These are phyloP conservation scores for Pelosia muscerda DNA, from an alignment of 2,888 invertebrate species.

Conservation along the genomic window DNA sequence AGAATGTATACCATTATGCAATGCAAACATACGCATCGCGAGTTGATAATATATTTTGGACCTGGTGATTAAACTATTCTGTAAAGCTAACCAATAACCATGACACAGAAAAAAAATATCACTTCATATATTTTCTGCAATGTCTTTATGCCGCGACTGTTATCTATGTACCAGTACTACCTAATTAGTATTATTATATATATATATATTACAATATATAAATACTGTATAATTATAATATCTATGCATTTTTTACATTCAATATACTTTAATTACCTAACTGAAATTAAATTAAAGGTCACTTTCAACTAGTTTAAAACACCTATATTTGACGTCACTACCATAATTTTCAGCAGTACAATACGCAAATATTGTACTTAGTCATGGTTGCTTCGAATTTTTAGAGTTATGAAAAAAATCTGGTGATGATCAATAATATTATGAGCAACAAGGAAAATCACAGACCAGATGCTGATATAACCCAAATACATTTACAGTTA, in stretches of 20 bases:
- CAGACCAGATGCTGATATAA: neutral
- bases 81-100: conserved; percentile 23
- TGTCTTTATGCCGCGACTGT: no score
- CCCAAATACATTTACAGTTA: no score
- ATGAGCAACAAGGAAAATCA: neutral
- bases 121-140: neutral
- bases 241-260: neutral
- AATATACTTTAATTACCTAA: neutral
- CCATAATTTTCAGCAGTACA: no score
- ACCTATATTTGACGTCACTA: no score
- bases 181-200: neutral
- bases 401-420: no score
- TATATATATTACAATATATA: neutral
- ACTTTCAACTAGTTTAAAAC: no score
- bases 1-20: neutral
- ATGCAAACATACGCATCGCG: no score
- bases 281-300: no score
- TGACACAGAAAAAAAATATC: neutral
- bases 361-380: no score
- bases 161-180: no score
- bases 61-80: conserved; percentile 9
- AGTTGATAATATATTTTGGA: neutral
- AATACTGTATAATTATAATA: neutral
- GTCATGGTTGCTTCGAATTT: neutral
- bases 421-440: no score